phyloP scores from a whole-genome alignment of 2,888 invertebrate species.

The Nomada goodeniana region DNA sequence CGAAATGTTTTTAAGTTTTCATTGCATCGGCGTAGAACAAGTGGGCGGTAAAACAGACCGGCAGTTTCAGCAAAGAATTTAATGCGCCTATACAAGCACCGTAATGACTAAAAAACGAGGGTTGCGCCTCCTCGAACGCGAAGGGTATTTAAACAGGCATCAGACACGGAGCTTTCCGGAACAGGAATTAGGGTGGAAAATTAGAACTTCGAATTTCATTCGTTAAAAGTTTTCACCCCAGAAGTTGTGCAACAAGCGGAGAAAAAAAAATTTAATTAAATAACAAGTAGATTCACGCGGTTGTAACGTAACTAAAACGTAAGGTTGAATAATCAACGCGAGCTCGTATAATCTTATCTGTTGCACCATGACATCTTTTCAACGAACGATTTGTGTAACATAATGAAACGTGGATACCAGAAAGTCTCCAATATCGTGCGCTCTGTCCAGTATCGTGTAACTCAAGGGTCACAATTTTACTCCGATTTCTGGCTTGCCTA shows the following conservation, averaged over 20 bases:
- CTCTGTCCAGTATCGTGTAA: too few species aligned
- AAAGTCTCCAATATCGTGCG: neutral
- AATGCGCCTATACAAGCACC: slow-evolving; percentile 6
- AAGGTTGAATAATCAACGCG: neutral
- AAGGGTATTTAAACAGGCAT: slow-evolving; percentile 12
- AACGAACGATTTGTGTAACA: neutral
- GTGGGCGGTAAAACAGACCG: slow-evolving; percentile 23
- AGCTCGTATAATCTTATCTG: neutral
- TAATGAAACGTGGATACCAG: neutral
- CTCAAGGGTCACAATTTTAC: neutral
- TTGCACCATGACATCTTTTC: neutral
- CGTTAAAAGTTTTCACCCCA: neutral
- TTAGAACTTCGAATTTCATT: neutral
- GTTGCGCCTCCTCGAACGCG: neutral
- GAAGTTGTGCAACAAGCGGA: neutral
- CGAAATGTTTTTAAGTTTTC: slow-evolving; percentile 9
- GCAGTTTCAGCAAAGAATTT: slow-evolving; percentile 3
- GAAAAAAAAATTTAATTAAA: neutral
- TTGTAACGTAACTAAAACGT: too few species aligned
- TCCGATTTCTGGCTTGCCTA: neutral
- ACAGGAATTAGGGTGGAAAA: neutral
- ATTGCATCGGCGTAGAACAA: neutral
- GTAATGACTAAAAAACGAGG: slow-evolving; percentile 27
- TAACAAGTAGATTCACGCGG: neutral
- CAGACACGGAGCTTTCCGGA: neutral